Evolutionary conservation across 2,113 vertebrate species (phyloP).

Genomic region (Gavialis gangeticus): DNA sequence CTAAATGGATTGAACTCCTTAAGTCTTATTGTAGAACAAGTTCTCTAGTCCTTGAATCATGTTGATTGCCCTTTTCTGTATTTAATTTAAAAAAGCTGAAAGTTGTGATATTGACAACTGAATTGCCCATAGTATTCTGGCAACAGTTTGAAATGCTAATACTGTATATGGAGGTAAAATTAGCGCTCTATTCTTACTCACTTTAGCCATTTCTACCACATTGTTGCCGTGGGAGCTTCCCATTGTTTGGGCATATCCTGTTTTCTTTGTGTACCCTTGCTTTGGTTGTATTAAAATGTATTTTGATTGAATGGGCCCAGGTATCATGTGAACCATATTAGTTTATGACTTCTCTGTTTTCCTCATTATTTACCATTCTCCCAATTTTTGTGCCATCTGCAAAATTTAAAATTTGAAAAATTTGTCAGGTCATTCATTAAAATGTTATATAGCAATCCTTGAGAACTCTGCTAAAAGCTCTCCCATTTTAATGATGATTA

Average conservation of each 20-base stretch:
- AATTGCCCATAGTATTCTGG: neutral
- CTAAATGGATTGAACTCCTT: neutral
- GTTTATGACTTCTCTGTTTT: neutral
- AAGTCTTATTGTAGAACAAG: neutral
- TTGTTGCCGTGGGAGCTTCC: neutral
- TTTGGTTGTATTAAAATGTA: fast-evolving
- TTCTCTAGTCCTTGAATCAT: too few species aligned
- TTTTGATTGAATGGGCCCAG: neutral
- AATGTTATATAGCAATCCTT: neutral
- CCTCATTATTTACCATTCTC: neutral
- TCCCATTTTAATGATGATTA: neutral
- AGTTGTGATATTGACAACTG: neutral
- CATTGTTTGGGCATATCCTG: neutral
- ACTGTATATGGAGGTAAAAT: neutral
- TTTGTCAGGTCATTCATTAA: neutral
- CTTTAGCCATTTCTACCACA: neutral
- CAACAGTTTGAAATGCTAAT: neutral
- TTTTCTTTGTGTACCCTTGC: neutral
- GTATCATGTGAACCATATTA: fast-evolving
- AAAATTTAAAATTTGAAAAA: too few species aligned
- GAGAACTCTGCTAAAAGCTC: neutral
- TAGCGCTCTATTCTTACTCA: neutral
- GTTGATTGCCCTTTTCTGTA: too few species aligned
- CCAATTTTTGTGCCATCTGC: neutral
- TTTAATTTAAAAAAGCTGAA: too few species aligned